These are phyloP conservation scores for Lepus americanus DNA, from an alignment of 2,113 vertebrate genomes.

Conservation along the genomic window DNA sequence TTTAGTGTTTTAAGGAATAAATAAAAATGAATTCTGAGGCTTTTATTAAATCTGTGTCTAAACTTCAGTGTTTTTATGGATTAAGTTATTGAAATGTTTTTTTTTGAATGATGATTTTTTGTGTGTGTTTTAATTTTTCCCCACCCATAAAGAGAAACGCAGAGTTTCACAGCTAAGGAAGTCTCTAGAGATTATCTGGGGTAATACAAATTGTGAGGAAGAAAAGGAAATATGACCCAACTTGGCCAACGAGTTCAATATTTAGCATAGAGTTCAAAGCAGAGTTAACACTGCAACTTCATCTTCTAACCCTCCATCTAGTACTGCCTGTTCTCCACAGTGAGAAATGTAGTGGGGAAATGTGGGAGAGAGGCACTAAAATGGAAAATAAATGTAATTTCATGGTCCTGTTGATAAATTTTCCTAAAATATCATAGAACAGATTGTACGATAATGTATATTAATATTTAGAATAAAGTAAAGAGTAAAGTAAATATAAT, in stretches of 20 bases:
- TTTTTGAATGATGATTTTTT: slow-evolving; percentile 3
- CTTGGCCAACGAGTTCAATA: not conserved
- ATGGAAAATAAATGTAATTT: not conserved
- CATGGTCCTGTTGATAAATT: not conserved
- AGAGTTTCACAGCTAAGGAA: slow-evolving; percentile 28
- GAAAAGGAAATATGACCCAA: not conserved
- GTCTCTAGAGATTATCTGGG: not conserved
- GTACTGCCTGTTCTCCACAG: not conserved
- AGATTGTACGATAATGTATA: not conserved
- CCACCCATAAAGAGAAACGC: not conserved
- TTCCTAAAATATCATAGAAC: not conserved
- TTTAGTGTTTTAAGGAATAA: not conserved
- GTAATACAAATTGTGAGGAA: not conserved
- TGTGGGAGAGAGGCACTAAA: not conserved
- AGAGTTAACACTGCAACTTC: not conserved
- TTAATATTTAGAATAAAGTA: not conserved
- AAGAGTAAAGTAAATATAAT: not conserved
- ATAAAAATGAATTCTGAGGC: not conserved
- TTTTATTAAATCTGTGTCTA: slow-evolving; percentile 21
- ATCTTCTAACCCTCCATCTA: not conserved
- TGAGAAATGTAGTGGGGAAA: not conserved
- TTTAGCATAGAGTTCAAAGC: not conserved
- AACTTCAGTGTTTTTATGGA: not conserved
- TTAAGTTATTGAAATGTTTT: not conserved
- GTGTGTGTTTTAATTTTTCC: not conserved